phyloP scores from a whole-genome alignment of 2,113 vertebrate species.

The Cichladusa arquata region DNA sequence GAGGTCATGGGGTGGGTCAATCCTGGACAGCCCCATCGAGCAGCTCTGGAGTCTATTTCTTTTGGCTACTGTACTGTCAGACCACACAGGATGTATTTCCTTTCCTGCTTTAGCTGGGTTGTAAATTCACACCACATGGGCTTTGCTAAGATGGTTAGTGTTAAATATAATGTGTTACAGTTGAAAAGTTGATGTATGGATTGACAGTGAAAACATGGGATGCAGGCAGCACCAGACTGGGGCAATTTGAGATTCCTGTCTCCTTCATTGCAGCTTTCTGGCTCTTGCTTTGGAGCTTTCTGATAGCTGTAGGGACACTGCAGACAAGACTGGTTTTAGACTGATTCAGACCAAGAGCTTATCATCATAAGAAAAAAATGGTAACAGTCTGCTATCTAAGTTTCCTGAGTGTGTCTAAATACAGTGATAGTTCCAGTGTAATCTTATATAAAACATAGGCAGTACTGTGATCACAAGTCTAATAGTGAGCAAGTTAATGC shows the following conservation, averaged over 20 bases:
- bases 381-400: not conserved
- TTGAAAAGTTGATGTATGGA: constrained; percentile 14
- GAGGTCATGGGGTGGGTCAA: not conserved
- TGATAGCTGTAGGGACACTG: not conserved
- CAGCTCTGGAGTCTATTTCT: not conserved
- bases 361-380: not conserved
- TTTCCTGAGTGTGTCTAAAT: not conserved
- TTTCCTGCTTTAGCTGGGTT: not conserved
- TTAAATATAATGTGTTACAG: not conserved
- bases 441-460: not conserved
- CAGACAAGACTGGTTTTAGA: not conserved
- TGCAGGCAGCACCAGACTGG: not conserved
- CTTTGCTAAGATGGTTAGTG: not conserved
- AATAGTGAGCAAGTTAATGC: not conserved
- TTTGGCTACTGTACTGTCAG: not conserved
- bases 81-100: not conserved
- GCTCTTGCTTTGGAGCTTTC: constrained; percentile 18
- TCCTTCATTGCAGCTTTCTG: constrained; percentile 29
- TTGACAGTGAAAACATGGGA: not conserved
- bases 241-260: not conserved
- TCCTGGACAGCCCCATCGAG: not conserved
- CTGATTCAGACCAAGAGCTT: not conserved
- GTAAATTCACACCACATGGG: not conserved
- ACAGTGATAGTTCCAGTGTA: not conserved
- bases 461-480: not conserved